phyloP scores from a whole-genome alignment of 2,888 invertebrate genomes.

The Ernsta delagoae region DNA sequence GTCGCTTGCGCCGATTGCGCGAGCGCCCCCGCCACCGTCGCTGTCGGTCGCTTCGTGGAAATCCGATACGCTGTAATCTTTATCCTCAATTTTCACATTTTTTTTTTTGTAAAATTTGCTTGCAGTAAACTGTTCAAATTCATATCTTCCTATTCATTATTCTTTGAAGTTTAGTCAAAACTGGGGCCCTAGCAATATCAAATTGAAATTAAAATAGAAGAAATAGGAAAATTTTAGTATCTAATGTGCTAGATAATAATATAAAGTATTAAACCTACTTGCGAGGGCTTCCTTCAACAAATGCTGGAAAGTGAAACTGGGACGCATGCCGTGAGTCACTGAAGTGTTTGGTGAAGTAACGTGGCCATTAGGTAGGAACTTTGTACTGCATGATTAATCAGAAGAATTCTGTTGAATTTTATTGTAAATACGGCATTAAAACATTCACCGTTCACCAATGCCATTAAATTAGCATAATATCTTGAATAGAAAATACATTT shows the following conservation, averaged over 20 bases:
- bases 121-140: no score
- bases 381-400: background rate
- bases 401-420: no score
- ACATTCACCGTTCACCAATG: no score
- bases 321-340: background rate
- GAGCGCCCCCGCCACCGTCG: conserved; percentile 41
- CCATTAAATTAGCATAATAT: background rate
- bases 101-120: no score
- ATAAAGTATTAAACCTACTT: background rate
- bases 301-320: background rate
- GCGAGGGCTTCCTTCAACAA: background rate
- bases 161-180: no score
- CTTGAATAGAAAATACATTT: background rate
- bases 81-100: no score
- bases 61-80: conserved; percentile 48
- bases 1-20: conserved; percentile 43
- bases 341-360: background rate
- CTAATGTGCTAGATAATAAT: no score
- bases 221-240: no score
- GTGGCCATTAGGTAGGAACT: background rate
- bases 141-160: no score
- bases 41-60: conserved; percentile 53
- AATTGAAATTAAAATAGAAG: no score
- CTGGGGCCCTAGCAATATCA: no score
- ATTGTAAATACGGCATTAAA: no score